Percentiles rank a stretch among this genome's conserved stretches.
Conservation (phyloP, 2,888 invertebrate species). For the Dione juno region DNA sequence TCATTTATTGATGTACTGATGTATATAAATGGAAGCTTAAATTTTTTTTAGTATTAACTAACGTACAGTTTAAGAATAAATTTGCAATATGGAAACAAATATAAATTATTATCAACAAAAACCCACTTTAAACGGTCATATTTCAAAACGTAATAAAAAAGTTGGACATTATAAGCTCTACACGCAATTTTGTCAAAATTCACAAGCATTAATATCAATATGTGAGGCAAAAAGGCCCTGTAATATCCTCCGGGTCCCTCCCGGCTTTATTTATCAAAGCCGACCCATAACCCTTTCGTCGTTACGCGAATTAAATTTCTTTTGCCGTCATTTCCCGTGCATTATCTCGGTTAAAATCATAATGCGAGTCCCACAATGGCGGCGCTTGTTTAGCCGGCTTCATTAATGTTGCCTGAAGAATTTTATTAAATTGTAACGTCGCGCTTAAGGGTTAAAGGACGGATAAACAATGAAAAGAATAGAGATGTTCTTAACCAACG, state of each 20-base stretch:
- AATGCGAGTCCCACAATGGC: constrained; percentile 73
- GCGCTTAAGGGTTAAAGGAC: constrained; percentile 64
- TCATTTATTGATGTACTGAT: background rate
- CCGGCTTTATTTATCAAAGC: constrained; percentile 78
- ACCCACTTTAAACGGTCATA: constrained; percentile 10
- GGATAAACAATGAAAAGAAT: constrained; percentile 41
- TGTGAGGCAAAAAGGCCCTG: constrained; percentile 77
- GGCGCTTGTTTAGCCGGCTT: constrained; percentile 70
- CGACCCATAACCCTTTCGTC: constrained; percentile 82
- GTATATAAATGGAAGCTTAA: too few species aligned
- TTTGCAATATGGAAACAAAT: background rate
- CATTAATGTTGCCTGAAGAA: constrained; percentile 80
- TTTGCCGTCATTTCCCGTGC: constrained; percentile 84
- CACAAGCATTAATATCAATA: constrained; percentile 82
- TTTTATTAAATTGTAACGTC: constrained; percentile 82
- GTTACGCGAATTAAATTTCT: constrained; percentile 83
- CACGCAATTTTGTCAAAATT: constrained; percentile 80
- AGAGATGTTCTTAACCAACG: constrained; percentile 26
- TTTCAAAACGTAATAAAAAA: constrained; percentile 40
- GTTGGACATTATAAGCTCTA: constrained; percentile 36
- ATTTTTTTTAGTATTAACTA: too few species aligned
- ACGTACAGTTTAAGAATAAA: background rate
- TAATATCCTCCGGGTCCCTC: constrained; percentile 76
- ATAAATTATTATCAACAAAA: constrained; percentile 24
- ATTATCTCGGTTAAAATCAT: constrained; percentile 83